Evolutionary conservation across 2,113 vertebrate genomes (phyloP).

Genomic region (Chloropsis hardwickii): DNA sequence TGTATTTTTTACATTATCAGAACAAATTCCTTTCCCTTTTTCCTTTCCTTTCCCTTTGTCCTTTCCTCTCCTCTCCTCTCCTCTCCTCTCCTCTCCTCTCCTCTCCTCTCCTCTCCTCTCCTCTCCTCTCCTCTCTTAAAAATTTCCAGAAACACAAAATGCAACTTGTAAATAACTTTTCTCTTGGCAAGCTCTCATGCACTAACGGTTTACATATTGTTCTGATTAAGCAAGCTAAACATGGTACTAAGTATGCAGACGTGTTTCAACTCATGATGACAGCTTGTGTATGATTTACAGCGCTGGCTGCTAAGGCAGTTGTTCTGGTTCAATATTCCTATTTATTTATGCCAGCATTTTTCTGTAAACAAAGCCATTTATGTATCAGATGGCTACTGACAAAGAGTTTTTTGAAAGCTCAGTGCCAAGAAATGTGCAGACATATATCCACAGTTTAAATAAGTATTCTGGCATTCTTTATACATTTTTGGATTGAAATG

Average conservation of each 20-base stretch:
- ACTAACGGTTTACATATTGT: constrained; percentile 73
- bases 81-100: background rate
- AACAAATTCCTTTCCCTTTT: background rate
- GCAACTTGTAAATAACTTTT: constrained; percentile 79
- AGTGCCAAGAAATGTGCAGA: background rate
- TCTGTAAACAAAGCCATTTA: constrained; percentile 67
- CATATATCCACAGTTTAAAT: background rate
- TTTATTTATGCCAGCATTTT: constrained; percentile 73
- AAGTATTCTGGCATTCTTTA: constrained; percentile 11
- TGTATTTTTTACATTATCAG: background rate
- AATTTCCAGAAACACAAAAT: constrained; percentile 59
- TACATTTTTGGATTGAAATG: constrained; percentile 3
- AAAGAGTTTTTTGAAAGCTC: constrained; percentile 45
- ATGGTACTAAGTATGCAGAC: constrained; percentile 62
- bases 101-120: too few relatives aligned
- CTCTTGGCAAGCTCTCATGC: constrained; percentile 48
- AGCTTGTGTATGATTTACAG: constrained; percentile 75
- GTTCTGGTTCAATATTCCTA: constrained; percentile 75
- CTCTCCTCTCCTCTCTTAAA: background rate
- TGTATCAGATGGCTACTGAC: constrained; percentile 64
- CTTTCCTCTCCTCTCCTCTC: background rate
- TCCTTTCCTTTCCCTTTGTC: background rate
- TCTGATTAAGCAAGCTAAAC: constrained; percentile 72
- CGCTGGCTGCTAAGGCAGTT: constrained; percentile 67
- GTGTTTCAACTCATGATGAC: constrained; percentile 71